These are phyloP conservation scores for Pelochelys cantorii DNA, from an alignment of 2,797 vertebrate genomes.

Conservation along the genomic window DNA sequence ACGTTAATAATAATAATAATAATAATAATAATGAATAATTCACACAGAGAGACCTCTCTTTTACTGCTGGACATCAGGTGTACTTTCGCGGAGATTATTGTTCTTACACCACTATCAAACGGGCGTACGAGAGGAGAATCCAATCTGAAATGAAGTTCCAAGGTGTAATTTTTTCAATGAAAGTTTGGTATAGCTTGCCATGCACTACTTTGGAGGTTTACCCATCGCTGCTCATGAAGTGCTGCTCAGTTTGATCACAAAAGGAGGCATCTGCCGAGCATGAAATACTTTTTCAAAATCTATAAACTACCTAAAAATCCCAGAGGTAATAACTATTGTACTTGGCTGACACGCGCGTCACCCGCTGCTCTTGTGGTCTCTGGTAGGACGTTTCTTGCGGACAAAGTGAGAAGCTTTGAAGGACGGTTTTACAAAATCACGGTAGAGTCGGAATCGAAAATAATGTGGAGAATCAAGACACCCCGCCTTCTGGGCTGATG, in stretches of 20 bases:
- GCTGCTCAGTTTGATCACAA: background rate
- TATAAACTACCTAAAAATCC: fast-evolving
- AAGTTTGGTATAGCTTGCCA: fast-evolving
- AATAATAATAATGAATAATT: background rate
- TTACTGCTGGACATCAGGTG: background rate
- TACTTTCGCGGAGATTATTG: background rate
- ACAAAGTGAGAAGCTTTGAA: background rate
- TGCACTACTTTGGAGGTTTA: fast-evolving
- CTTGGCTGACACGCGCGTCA: background rate
- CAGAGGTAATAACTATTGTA: fast-evolving
- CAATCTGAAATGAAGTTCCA: background rate
- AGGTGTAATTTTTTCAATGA: background rate
- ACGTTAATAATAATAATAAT: background rate
- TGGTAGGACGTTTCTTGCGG: background rate
- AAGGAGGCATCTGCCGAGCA: too few relatives aligned
- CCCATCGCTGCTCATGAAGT: fast-evolving
- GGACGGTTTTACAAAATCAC: background rate
- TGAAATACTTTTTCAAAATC: too few relatives aligned
- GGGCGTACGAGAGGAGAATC: background rate
- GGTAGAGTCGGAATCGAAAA: background rate
- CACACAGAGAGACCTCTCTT: background rate
- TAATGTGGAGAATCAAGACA: background rate
- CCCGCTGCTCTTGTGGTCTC: background rate
- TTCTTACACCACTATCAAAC: background rate
- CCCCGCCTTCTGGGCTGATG: background rate